Base-by-base conservation (phyloP, 2,797 vertebrate species). In the Meriones psammophilus region DNA sequence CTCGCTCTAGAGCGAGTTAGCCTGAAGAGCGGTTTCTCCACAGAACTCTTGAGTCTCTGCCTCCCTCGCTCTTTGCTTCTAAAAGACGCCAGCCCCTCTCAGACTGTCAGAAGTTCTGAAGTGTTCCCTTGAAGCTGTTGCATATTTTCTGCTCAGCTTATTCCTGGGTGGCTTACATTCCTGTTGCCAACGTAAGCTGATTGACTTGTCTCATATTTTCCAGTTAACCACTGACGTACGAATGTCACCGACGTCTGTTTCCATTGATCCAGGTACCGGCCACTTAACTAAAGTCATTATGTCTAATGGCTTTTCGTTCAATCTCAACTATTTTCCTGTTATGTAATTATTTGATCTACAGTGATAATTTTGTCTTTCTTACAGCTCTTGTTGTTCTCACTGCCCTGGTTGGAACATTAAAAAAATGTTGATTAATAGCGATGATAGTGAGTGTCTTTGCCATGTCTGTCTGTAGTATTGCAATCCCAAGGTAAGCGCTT, bases 71-170 rank as follows among this genome's bases (percentile, higher is more conserved):
- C 39, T 90, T 90, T 92, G 80, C 88, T 94, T 96, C 90, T 91
- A 39, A 91, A 94, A 93, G 68, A 90, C 12, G 86, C 15, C 36
- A 91, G 88, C n/a, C 93, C 56, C 36, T 96, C 95, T 94, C 39
- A 94, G 77, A 62, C 56, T 22, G 22, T 93, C 87, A 62, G 80
- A 84, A 93, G 94, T 68, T 95, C 71, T 95, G 56, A 95, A 96
- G 97, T 91, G n/a, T 94, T 80, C 95, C 94, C 30, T 68, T 73
- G 22, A 54, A 91, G 77, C 76, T 73, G 73, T 92, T 96, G 66
- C 76, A 64, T 95, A 89, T 89, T 95, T 87, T 22, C 87, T 89
- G 64, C 77, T 79, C 74, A 85, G 30, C 74, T 83, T 77, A 94
- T 92, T 95, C 79, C 76, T 62, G 60, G 20, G 50, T 87, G 56